These are phyloP conservation scores for Charadrius vociferus DNA, from an alignment of 2,113 vertebrate species.

Conservation along the genomic window DNA sequence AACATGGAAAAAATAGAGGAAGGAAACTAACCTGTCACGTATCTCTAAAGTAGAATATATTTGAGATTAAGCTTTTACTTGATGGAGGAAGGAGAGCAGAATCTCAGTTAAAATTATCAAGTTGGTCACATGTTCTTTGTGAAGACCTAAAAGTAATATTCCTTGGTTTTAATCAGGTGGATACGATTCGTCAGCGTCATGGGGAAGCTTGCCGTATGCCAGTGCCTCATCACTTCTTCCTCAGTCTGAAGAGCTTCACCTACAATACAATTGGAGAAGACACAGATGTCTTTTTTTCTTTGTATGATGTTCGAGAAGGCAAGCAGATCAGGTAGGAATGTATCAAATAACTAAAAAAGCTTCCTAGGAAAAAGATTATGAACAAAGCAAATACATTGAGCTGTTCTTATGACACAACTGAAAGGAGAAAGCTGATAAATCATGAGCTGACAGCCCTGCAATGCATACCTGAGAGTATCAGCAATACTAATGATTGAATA, in stretches of 20 bases:
- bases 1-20: background rate
- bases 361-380: background rate
- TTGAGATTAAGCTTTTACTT: background rate
- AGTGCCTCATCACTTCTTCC: slow-evolving; percentile 94
- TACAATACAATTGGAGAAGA: slow-evolving; percentile 98
- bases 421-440: background rate
- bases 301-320: slow-evolving; percentile 92
- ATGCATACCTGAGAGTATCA: accelerated
- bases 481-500: background rate
- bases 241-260: slow-evolving; percentile 97
- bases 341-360: background rate
- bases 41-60: background rate
- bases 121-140: background rate
- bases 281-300: slow-evolving; percentile 91
- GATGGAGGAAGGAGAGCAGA: background rate
- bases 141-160: background rate
- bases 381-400: accelerated
- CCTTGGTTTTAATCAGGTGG: slow-evolving; percentile 75
- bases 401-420: background rate
- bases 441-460: background rate
- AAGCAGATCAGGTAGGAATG: slow-evolving; percentile 92
- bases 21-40: background rate
- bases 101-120: background rate
- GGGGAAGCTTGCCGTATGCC: slow-evolving; percentile 89
- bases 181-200: slow-evolving; percentile 87